Conservation (phyloP, 1,140 invertebrate genomes). For the Trypoxylus dichotomus region DNA sequence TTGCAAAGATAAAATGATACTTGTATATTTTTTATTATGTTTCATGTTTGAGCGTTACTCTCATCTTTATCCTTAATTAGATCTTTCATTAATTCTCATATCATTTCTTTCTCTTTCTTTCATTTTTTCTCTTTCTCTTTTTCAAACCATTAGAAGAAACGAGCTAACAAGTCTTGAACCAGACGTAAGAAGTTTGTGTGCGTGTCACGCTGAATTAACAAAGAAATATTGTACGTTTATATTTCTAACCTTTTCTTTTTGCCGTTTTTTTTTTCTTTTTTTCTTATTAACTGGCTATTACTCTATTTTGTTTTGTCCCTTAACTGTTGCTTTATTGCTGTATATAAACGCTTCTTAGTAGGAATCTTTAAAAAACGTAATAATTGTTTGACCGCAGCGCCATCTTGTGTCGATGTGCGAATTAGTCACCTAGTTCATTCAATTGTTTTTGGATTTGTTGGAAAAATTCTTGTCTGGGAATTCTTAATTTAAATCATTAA, state of each 20-base stretch:
- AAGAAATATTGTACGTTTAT: neutral
- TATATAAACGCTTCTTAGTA: too few species aligned
- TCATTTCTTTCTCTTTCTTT: neutral
- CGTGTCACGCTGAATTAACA: neutral
- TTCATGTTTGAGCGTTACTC: neutral
- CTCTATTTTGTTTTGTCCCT: neutral
- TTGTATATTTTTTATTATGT: neutral
- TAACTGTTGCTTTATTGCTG: too few species aligned
- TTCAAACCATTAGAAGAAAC: slow-evolving; percentile 25
- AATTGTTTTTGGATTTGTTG: too few species aligned
- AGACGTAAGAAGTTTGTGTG: slow-evolving; percentile 8
- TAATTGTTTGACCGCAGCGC: too few species aligned
- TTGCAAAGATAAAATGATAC: too few species aligned
- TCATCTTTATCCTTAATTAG: too few species aligned
- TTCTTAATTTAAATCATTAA: too few species aligned
- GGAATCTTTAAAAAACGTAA: too few species aligned
- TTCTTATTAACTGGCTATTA: neutral
- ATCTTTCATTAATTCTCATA: neutral
- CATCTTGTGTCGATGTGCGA: too few species aligned
- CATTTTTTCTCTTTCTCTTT: slow-evolving; percentile 16
- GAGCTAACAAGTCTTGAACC: slow-evolving; percentile 28
- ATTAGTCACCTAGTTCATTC: too few species aligned
- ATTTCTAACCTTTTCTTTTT: too few species aligned
- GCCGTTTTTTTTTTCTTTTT: neutral
- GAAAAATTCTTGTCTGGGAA: too few species aligned